A percentile compares a stretch with the other conserved stretches of the same genome.
phyloP scores from a whole-genome alignment of 2,113 vertebrate genomes.

The Dunckerocampus dactyliophorus region DNA sequence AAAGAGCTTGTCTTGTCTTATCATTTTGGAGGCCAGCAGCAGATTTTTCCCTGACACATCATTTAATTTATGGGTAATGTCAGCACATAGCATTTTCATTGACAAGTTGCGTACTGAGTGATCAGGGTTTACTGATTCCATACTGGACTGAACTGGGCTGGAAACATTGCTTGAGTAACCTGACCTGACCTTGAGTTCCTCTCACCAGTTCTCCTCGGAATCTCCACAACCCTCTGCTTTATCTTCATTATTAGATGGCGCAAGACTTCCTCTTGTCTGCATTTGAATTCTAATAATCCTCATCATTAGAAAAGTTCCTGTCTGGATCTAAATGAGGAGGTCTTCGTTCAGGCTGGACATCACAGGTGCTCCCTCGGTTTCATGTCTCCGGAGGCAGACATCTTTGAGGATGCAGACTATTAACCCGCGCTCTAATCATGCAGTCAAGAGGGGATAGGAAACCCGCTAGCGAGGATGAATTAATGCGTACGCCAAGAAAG shows the following conservation, averaged over 20 bases:
- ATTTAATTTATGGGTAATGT: background rate
- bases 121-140: background rate
- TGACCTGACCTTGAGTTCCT: slow-evolving; percentile 2
- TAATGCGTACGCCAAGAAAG: slow-evolving; percentile 61
- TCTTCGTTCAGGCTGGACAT: slow-evolving; percentile 62
- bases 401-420: slow-evolving; percentile 69
- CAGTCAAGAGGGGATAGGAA: slow-evolving; percentile 60
- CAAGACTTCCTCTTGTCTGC: slow-evolving; percentile 14
- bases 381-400: slow-evolving; percentile 53
- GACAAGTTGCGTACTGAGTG: background rate
- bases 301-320: slow-evolving; percentile 58
- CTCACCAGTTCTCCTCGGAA: slow-evolving; percentile 30
- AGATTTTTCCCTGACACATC: no score
- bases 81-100: background rate
- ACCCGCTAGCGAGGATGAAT: slow-evolving; percentile 62
- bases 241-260: slow-evolving; percentile 8
- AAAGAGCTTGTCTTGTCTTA: no score
- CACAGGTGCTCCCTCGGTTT: slow-evolving; percentile 68
- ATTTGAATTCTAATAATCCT: slow-evolving; percentile 58
- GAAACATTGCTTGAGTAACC: background rate
- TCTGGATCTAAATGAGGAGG: slow-evolving; percentile 59
- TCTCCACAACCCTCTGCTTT: slow-evolving; percentile 16
- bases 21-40: no score
- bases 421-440: slow-evolving; percentile 70
- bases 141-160: background rate